phyloP scores from a whole-genome alignment of 2,113 vertebrate species.

The Gallinago jamesoni region DNA sequence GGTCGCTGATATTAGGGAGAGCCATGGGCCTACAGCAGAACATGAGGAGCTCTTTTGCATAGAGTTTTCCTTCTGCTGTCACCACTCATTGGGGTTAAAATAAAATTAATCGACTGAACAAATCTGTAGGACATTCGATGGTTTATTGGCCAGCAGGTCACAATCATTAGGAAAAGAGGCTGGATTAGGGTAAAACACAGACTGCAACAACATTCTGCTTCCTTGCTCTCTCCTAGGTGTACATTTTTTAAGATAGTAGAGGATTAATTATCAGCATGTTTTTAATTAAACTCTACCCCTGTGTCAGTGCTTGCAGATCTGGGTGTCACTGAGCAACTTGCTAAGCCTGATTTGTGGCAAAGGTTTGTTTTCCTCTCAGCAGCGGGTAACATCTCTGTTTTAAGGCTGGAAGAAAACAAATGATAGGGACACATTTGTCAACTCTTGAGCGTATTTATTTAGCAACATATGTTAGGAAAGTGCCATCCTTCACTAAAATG shows the following conservation, averaged over 20 bases:
- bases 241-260: neutral
- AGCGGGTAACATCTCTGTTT: neutral
- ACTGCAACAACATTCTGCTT: neutral
- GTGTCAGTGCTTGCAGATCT: neutral
- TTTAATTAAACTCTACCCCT: neutral
- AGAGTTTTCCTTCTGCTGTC: neutral
- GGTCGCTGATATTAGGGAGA: neutral
- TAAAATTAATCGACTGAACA: neutral
- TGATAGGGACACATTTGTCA: accelerated
- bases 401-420: neutral
- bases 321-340: neutral
- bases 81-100: neutral
- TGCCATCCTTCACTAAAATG: neutral
- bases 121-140: neutral
- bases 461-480: neutral
- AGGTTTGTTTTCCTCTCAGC: neutral
- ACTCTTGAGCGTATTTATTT: neutral
- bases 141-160: neutral
- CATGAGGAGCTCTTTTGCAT: neutral
- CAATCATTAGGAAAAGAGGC: neutral
- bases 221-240: neutral
- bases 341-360: neutral
- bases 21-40: neutral
- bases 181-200: neutral
- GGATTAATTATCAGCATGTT: neutral